phyloP scores from a whole-genome alignment of 2,113 vertebrate species.

The Eublepharis macularius region DNA sequence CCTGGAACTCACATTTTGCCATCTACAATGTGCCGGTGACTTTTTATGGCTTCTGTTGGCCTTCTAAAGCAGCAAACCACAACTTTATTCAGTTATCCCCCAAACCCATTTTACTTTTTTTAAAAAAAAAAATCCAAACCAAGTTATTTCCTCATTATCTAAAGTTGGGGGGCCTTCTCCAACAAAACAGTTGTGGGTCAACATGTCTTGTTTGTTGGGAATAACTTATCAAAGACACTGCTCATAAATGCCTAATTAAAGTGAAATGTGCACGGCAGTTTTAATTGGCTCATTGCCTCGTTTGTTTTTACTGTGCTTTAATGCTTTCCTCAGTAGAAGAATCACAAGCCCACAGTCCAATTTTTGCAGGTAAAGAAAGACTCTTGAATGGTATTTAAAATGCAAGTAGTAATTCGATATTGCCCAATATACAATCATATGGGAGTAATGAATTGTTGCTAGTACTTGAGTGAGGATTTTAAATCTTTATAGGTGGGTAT shows the following conservation, averaged over 20 bases:
- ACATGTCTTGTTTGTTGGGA: slow-evolving; percentile 55
- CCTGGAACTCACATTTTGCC: background rate
- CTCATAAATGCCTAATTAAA: slow-evolving; percentile 72
- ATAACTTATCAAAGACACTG: slow-evolving; percentile 61
- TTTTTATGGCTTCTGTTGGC: background rate
- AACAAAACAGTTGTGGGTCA: slow-evolving; percentile 59
- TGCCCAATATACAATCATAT: background rate
- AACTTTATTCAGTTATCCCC: slow-evolving; percentile 29
- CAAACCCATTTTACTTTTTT: slow-evolving; percentile 45
- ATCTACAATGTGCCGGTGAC: background rate
- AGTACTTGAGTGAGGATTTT: background rate
- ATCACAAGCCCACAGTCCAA: slow-evolving; percentile 9
- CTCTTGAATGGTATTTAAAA: slow-evolving; percentile 26
- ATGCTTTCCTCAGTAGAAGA: slow-evolving; percentile 35
- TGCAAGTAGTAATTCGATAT: background rate
- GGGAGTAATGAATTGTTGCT: background rate
- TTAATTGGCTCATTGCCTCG: slow-evolving; percentile 69
- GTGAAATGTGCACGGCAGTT: slow-evolving; percentile 58
- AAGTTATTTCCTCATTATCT: background rate
- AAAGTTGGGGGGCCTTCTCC: slow-evolving; percentile 48
- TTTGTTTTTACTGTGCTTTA: slow-evolving; percentile 67
- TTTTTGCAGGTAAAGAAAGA: background rate
- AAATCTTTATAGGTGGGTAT: background rate
- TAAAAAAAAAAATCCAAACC: slow-evolving; percentile 8
- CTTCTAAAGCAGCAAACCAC: slow-evolving; percentile 1